Evolutionary conservation across 2,797 vertebrate genomes (phyloP).

Genomic region (Gorsachius magnificus): DNA sequence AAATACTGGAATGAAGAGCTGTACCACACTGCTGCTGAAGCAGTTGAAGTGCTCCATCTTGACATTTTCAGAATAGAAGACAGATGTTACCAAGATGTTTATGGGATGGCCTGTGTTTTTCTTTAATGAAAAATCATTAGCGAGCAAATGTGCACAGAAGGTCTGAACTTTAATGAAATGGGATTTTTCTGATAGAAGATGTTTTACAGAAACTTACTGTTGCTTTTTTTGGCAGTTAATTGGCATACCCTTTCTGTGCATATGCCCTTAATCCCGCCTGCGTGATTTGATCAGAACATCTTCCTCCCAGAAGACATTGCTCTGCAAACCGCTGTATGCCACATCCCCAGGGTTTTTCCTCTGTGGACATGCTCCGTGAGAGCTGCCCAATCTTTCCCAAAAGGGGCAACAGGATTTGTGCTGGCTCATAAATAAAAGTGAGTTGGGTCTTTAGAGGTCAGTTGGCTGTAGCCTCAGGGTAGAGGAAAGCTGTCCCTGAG

Average conservation of each 20-base stretch:
- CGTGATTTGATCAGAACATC: not conserved
- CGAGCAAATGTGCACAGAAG: not conserved
- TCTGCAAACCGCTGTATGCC: not conserved
- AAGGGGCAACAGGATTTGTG: not conserved
- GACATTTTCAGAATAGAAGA: slow-evolving; percentile 25
- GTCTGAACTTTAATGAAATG: not conserved
- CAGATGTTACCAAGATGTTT: slow-evolving; percentile 8
- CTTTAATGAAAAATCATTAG: slow-evolving; percentile 36
- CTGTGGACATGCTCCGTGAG: not conserved
- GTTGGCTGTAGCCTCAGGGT: not conserved
- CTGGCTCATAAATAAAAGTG: not conserved
- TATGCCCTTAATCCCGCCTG: not conserved
- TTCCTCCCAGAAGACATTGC: not conserved
- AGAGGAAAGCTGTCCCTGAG: not conserved
- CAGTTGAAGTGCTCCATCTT: not conserved
- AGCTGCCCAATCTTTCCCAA: not conserved
- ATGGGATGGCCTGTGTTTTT: not conserved
- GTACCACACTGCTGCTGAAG: not conserved
- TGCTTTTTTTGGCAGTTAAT: not conserved
- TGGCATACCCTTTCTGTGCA: not conserved
- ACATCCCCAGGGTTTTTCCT: not conserved
- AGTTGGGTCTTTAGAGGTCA: not conserved
- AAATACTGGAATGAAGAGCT: not conserved
- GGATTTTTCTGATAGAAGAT: not conserved
- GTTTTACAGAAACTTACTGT: not conserved